phyloP scores from a whole-genome alignment of 2,888 invertebrate species.

The Aleiodes testaceus region DNA sequence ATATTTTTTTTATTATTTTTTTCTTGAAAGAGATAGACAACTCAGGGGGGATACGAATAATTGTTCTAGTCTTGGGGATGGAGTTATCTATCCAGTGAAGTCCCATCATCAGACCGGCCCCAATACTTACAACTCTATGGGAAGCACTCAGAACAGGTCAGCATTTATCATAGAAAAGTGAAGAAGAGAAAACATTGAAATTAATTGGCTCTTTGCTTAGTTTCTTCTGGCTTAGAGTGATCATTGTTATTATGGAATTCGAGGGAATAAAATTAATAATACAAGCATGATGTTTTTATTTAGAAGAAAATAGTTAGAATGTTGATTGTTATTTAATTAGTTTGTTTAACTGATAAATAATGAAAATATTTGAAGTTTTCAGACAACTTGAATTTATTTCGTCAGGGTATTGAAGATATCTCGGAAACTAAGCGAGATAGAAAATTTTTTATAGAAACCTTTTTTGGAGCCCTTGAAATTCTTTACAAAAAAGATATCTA shows the following conservation, averaged over 20 bases:
- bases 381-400: too few species aligned
- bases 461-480: too few species aligned
- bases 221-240: neutral
- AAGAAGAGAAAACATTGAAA: neutral
- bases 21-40: slow-evolving; percentile 38
- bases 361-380: too few species aligned
- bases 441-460: too few species aligned
- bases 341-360: too few species aligned
- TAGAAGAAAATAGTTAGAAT: too few species aligned
- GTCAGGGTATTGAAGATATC: too few species aligned
- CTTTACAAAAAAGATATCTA: too few species aligned
- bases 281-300: too few species aligned
- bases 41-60: slow-evolving; percentile 59
- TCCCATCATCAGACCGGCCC: slow-evolving; percentile 80
- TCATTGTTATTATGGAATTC: slow-evolving; percentile 14
- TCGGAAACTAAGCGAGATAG: too few species aligned
- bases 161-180: slow-evolving; percentile 69
- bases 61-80: slow-evolving; percentile 89
- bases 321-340: too few species aligned
- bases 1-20: slow-evolving; percentile 19
- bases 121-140: slow-evolving; percentile 90
- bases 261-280: too few species aligned
- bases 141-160: slow-evolving; percentile 89
- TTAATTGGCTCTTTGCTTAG: neutral
- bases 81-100: slow-evolving; percentile 88